These are phyloP conservation scores for Cercocebus atys DNA, from an alignment of 2,113 vertebrate genomes.

Conservation along the genomic window DNA sequence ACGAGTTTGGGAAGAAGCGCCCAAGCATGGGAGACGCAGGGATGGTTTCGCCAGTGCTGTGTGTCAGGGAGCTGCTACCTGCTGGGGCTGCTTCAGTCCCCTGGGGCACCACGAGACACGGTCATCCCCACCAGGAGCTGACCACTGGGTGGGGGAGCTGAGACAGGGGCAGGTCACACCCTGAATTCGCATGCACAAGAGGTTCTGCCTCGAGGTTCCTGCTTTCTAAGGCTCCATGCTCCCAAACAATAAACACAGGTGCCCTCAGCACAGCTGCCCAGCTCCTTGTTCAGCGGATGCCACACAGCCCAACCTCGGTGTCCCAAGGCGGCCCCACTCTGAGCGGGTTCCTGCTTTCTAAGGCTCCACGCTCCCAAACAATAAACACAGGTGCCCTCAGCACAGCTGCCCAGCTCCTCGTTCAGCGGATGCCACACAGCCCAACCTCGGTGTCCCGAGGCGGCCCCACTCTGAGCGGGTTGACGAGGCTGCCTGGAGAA, in stretches of 20 bases:
- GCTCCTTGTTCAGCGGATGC: background rate
- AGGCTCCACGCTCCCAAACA: rapidly evolving
- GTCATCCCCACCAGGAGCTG: rapidly evolving
- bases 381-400: background rate
- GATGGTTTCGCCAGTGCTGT: rapidly evolving
- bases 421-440: background rate
- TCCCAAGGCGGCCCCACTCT: background rate
- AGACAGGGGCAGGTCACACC: rapidly evolving
- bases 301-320: background rate
- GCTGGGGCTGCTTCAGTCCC: rapidly evolving
- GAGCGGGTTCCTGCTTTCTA: no score
- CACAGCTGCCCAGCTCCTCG: background rate
- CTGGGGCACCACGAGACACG: rapidly evolving
- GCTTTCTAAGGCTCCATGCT: no score
- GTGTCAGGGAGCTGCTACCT: rapidly evolving
- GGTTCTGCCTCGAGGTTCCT: background rate
- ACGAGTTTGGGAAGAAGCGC: rapidly evolving
- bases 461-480: rapidly evolving
- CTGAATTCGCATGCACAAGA: background rate
- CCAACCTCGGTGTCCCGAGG: background rate
- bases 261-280: no score
- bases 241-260: background rate
- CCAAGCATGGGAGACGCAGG: rapidly evolving
- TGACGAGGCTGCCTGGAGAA: rapidly evolving
- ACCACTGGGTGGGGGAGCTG: background rate